Evolutionary conservation across 2,113 vertebrate genomes (phyloP).

Genomic region (Archocentrus centrarchus): DNA sequence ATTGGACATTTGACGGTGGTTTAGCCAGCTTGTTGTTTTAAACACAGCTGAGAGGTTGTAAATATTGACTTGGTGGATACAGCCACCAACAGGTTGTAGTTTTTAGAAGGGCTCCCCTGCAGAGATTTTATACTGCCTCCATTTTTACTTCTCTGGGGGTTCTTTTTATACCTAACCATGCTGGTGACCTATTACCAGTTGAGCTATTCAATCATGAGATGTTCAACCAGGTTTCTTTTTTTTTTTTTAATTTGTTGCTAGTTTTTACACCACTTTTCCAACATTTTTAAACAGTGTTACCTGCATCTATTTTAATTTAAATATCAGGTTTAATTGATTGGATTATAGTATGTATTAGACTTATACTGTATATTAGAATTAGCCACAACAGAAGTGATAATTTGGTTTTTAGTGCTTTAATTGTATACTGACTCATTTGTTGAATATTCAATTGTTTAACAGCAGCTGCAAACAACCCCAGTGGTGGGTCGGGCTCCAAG

Average conservation of each 20-base stretch:
- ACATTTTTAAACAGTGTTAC: neutral
- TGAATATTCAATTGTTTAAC: constrained; percentile 22
- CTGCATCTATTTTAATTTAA: neutral
- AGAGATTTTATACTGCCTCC: too few relatives aligned
- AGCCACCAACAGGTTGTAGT: too few relatives aligned
- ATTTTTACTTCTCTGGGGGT: neutral
- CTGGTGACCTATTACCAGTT: too few relatives aligned
- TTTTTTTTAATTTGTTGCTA: too few relatives aligned
- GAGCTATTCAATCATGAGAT: neutral
- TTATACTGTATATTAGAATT: neutral
- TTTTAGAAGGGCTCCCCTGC: too few relatives aligned
- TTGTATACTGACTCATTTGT: neutral
- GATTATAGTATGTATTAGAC: neutral
- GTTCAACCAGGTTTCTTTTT: neutral
- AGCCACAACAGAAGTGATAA: neutral
- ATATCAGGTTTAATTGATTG: neutral
- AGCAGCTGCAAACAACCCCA: constrained; percentile 51
- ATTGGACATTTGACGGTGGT: too few relatives aligned
- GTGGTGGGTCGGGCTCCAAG: constrained; percentile 72
- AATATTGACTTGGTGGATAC: too few relatives aligned
- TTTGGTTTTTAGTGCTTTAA: neutral
- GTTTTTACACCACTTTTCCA: too few relatives aligned
- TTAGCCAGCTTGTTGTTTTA: too few relatives aligned
- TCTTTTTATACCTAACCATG: neutral
- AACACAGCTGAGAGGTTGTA: too few relatives aligned